Conservation (phyloP, 2,888 invertebrate species). For the Ctena decussata region DNA sequence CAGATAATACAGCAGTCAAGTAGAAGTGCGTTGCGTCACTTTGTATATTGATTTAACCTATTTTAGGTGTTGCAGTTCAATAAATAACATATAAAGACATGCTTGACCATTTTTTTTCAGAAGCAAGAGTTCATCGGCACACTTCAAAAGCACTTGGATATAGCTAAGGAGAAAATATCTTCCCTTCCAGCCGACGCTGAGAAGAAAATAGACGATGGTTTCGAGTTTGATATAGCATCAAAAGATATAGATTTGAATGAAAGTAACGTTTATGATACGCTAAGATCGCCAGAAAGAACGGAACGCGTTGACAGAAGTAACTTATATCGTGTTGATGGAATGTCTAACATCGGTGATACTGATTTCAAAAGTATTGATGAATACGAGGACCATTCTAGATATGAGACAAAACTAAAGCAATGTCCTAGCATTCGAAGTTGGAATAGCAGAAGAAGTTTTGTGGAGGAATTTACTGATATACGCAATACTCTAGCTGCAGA, state of each 20-base stretch:
- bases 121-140: conserved; percentile 74
- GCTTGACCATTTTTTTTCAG: conserved; percentile 70
- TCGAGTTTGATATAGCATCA: conserved; percentile 68
- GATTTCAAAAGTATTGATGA: conserved; percentile 1
- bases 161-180: conserved; percentile 70
- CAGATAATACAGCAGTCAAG: too few species aligned
- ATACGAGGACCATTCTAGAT: background rate
- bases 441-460: conserved; percentile 45
- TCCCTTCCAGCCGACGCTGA: conserved; percentile 61
- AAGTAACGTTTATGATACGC: conserved; percentile 50
- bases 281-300: conserved; percentile 36
- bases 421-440: conserved; percentile 34
- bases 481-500: conserved; percentile 67
- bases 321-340: conserved; percentile 35
- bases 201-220: conserved; percentile 68
- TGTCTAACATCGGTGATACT: background rate
- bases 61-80: too few species aligned
- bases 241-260: conserved; percentile 47
- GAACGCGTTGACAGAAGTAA: conserved; percentile 35
- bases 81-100: too few species aligned
- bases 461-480: conserved; percentile 56
- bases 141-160: conserved; percentile 73
- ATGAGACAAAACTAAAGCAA: conserved; percentile 12
- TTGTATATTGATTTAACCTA: too few species aligned
- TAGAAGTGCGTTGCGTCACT: too few species aligned